Evolutionary conservation across 2,888 invertebrate species (phyloP).

Genomic region (Standfussiana lucernea): DNA sequence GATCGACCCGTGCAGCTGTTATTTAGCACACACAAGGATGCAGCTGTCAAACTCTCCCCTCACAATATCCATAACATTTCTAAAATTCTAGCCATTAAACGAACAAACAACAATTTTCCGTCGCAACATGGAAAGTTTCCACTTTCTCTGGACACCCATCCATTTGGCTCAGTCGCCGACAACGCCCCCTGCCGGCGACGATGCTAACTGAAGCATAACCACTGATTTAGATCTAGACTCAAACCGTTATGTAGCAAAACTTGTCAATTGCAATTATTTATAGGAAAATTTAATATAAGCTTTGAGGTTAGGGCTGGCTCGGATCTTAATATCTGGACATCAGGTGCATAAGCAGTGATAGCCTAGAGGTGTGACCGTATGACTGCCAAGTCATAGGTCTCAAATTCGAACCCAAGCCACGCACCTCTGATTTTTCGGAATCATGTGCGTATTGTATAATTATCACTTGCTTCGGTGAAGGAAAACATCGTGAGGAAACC

Average conservation of each 20-base stretch:
- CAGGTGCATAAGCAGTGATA: too few relatives aligned
- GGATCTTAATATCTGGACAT: fast-evolving
- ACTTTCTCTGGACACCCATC: conserved; percentile 66
- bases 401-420: too few relatives aligned
- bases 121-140: conserved; percentile 52
- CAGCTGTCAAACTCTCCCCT: not conserved
- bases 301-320: conserved; percentile 41
- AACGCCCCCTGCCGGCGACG: conserved; percentile 58
- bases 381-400: too few relatives aligned
- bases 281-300: conserved; percentile 61
- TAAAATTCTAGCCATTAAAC: conserved; percentile 15
- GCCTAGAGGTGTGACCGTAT: too few relatives aligned
- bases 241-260: conserved; percentile 40
- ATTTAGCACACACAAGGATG: not conserved
- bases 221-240: conserved; percentile 57
- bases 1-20: not conserved
- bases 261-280: conserved; percentile 62
- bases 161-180: conserved; percentile 52
- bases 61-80: conserved; percentile 2
- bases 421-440: too few relatives aligned
- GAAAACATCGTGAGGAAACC: too few relatives aligned
- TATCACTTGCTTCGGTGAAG: too few relatives aligned
- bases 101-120: conserved; percentile 38
- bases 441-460: too few relatives aligned
- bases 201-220: conserved; percentile 50